Conservation (phyloP, 2,113 vertebrate species). For the Pavo muticus region DNA sequence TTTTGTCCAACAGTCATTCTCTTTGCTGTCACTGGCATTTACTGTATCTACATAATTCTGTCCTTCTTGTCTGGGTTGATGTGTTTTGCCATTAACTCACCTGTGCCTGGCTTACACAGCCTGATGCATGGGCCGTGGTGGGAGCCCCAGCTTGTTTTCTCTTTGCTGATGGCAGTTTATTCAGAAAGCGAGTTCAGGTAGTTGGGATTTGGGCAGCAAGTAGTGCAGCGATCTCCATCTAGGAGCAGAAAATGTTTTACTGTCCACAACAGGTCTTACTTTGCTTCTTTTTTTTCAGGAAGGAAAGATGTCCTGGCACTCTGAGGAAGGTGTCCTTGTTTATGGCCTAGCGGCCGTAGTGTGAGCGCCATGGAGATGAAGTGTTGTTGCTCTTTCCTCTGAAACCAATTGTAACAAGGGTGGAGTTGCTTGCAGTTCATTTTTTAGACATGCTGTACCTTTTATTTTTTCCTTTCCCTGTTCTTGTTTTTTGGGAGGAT, state of each 20-base stretch:
- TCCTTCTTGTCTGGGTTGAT: neutral
- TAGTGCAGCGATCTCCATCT: neutral
- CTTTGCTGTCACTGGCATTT: neutral
- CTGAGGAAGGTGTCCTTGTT: neutral
- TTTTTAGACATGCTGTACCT: neutral
- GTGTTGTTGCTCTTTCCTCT: conserved; percentile 47
- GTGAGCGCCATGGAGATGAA: neutral
- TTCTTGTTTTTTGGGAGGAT: conserved; percentile 74
- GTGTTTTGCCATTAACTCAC: neutral
- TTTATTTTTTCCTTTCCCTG: conserved; percentile 32
- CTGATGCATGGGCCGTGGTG: neutral
- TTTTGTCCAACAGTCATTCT: neutral
- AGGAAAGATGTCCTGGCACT: neutral
- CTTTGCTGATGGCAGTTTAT: neutral
- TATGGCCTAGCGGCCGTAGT: neutral
- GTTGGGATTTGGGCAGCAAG: neutral
- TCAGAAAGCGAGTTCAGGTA: neutral
- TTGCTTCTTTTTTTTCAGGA: neutral
- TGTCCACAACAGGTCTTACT: neutral
- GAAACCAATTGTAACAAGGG: conserved; percentile 53
- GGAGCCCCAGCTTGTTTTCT: neutral
- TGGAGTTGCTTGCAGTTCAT: conserved; percentile 60
- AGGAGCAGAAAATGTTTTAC: neutral
- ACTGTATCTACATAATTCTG: neutral
- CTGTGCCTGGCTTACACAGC: too few species aligned